A percentile compares a stretch with the other conserved stretches of the same genome.
Evolutionary conservation across 1,140 invertebrate species (phyloP).

Genomic region (Drosophila parabipectinata): DNA sequence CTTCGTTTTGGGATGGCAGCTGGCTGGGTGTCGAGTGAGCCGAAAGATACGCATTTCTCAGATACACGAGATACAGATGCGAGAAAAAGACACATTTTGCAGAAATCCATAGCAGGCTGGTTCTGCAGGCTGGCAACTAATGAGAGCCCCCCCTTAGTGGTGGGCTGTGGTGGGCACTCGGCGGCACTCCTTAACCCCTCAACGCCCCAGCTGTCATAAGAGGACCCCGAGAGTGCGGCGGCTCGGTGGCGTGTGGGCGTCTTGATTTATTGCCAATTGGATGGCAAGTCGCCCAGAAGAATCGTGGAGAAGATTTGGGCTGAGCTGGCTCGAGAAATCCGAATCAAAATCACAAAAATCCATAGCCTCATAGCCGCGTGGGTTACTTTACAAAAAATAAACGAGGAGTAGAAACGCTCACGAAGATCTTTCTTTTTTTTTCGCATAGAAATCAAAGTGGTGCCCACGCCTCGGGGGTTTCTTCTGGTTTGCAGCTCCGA

Average conservation of each 20-base stretch:
- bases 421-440: constrained; percentile 17
- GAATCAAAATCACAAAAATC: constrained; percentile 31
- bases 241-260: constrained; percentile 61
- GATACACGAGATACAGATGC: constrained; percentile 32
- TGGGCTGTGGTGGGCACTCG: not conserved
- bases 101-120: constrained; percentile 22
- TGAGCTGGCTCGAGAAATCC: constrained; percentile 18
- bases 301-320: constrained; percentile 26
- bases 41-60: constrained; percentile 18
- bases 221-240: not conserved
- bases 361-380: constrained; percentile 29
- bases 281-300: constrained; percentile 31
- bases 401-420: constrained; percentile 25
- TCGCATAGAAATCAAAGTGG: constrained; percentile 28
- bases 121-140: constrained; percentile 30
- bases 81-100: constrained; percentile 5
- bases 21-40: constrained; percentile 45
- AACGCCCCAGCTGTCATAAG: constrained; percentile 49
- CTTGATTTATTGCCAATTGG: constrained; percentile 81
- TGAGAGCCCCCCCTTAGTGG: constrained; percentile 18
- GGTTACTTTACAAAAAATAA: constrained; percentile 21
- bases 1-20: constrained; percentile 26
- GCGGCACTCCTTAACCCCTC: constrained; percentile 34
- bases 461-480: constrained; percentile 28
- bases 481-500: not conserved